phyloP scores from a whole-genome alignment of 2,113 vertebrate species.

The Dinomys branickii region DNA sequence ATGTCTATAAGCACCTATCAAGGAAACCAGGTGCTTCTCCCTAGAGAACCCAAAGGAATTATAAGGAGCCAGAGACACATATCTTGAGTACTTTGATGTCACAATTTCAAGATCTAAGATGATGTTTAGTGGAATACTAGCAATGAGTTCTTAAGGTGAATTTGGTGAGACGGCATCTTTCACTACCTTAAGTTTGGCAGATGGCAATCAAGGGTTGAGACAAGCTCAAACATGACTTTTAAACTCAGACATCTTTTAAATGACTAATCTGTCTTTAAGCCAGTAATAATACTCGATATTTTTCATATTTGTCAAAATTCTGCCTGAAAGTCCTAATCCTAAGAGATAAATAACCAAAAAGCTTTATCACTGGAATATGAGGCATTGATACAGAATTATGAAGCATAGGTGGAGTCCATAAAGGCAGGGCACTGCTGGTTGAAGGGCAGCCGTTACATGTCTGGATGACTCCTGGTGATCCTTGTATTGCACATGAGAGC shows the following conservation, averaged over 20 bases:
- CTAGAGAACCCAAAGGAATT: conserved; percentile 47
- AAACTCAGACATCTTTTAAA: background rate
- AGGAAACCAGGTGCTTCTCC: conserved; percentile 13
- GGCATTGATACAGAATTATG: background rate
- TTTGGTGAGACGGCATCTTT: background rate
- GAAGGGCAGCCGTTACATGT: background rate
- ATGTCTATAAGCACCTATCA: conserved; percentile 31
- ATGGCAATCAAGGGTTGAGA: background rate
- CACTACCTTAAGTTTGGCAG: background rate
- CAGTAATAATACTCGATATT: background rate
- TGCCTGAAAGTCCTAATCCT: background rate
- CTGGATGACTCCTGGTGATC: background rate
- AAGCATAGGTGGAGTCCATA: background rate
- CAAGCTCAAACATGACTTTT: conserved; percentile 19
- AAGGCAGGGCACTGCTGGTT: background rate
- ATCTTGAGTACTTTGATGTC: background rate
- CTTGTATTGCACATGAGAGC: background rate
- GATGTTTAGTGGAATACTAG: background rate
- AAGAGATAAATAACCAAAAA: background rate
- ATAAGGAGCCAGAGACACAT: conserved; percentile 43
- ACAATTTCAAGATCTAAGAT: conserved; percentile 9
- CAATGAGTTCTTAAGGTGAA: background rate
- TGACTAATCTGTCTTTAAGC: background rate
- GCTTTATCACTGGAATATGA: background rate
- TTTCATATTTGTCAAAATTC: background rate